Conservation (phyloP, 1,140 invertebrate genomes). For the Meloidogyne hapla region DNA sequence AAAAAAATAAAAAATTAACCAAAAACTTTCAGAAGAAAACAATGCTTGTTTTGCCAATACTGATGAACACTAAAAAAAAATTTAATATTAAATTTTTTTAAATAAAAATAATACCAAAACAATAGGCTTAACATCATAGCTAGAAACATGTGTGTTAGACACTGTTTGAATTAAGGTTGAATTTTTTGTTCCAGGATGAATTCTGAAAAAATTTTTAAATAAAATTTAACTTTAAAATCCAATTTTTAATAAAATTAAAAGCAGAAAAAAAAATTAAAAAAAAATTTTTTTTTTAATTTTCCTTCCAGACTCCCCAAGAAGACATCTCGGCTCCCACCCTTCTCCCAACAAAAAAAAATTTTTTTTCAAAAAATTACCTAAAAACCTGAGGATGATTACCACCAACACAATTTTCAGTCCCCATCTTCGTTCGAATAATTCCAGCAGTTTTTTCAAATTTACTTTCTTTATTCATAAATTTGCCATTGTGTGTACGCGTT, state of each 20-base stretch:
- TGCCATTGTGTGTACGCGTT: slow-evolving; percentile 85
- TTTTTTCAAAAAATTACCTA: slow-evolving; percentile 3
- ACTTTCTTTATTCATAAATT: slow-evolving; percentile 88
- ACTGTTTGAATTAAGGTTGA: slow-evolving; percentile 33
- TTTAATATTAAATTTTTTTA: not conserved
- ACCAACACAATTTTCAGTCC: not conserved
- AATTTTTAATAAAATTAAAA: too few species aligned
- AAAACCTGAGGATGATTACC: not conserved
- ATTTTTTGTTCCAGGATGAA: not conserved
- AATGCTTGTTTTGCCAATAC: slow-evolving; percentile 55
- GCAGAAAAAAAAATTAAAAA: too few species aligned
- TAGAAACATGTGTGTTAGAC: not conserved
- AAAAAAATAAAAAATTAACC: not conserved
- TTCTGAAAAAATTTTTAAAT: slow-evolving; percentile 17
- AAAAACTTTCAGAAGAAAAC: slow-evolving; percentile 59
- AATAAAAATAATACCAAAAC: slow-evolving; percentile 16
- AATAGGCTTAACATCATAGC: not conserved
- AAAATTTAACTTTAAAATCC: too few species aligned
- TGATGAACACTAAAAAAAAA: slow-evolving; percentile 16
- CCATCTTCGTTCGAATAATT: slow-evolving; percentile 68
- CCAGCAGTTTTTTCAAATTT: slow-evolving; percentile 93
- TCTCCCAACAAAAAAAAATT: not conserved
- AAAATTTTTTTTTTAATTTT: too few species aligned
- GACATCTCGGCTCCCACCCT: too few species aligned
- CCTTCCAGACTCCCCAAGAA: too few species aligned